Conservation (phyloP, 2,797 vertebrate genomes). For the Bucorvus abyssinicus region DNA sequence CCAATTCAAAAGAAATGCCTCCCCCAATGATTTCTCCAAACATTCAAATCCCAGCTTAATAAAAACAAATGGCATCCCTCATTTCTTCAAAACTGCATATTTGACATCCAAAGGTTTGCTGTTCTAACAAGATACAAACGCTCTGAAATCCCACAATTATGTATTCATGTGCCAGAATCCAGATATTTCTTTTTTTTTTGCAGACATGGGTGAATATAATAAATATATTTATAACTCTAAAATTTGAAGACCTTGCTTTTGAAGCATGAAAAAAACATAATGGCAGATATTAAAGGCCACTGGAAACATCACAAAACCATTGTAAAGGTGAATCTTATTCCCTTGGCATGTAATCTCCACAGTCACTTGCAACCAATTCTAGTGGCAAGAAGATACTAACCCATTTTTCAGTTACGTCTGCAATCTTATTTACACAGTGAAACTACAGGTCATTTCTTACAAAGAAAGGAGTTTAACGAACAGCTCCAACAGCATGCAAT, state of each 20-base stretch:
- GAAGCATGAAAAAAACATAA: conserved; percentile 33
- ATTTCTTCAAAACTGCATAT: conserved; percentile 73
- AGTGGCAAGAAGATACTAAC: background rate
- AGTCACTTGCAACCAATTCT: background rate
- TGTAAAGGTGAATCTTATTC: background rate
- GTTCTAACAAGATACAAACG: conserved; percentile 65
- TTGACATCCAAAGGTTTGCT: conserved; percentile 64
- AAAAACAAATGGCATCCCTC: conserved; percentile 79
- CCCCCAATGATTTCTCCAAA: conserved; percentile 70
- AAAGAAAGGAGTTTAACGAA: background rate
- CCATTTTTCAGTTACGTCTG: background rate
- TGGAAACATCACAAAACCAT: conserved; percentile 44
- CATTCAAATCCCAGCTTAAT: conserved; percentile 84
- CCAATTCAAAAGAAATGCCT: conserved; percentile 76
- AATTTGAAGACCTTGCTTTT: conserved; percentile 62
- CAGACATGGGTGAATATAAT: conserved; percentile 17
- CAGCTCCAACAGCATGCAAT: background rate
- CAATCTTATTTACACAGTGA: background rate
- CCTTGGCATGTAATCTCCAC: background rate
- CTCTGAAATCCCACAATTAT: conserved; percentile 71
- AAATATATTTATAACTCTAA: conserved; percentile 65
- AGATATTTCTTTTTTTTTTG: background rate
- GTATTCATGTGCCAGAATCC: conserved; percentile 54
- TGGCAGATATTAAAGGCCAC: conserved; percentile 22
- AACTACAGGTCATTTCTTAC: conserved; percentile 14